Evolutionary conservation across 2,113 vertebrate genomes (phyloP).

Genomic region (Ptilonorhynchus violaceus): DNA sequence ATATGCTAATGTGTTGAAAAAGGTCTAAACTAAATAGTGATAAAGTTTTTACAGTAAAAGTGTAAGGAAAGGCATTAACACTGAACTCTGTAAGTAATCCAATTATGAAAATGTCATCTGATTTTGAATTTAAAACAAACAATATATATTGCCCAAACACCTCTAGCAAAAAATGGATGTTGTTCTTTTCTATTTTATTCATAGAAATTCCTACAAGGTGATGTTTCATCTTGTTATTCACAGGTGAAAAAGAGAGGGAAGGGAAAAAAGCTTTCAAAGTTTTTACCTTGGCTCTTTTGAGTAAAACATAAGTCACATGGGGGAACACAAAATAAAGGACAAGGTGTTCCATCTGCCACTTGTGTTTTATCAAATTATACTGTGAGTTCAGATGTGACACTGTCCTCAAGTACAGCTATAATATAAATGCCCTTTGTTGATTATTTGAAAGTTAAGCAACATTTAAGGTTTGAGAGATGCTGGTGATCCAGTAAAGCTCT

Average conservation of each 20-base stretch:
- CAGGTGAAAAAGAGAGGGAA: accelerated
- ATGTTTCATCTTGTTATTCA: not conserved
- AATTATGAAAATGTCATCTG: not conserved
- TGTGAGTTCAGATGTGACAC: not conserved
- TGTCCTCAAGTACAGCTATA: not conserved
- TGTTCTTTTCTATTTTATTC: not conserved
- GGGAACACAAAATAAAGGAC: not conserved
- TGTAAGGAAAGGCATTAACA: not conserved
- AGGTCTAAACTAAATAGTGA: not conserved
- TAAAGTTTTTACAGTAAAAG: not conserved
- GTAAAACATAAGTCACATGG: not conserved
- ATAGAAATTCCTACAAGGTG: not conserved
- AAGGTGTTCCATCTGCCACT: not conserved
- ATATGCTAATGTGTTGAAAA: not conserved
- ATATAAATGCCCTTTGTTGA: not conserved
- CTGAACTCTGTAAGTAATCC: not conserved
- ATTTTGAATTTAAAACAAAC: not conserved
- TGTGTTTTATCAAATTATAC: not conserved
- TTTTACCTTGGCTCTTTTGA: not conserved
- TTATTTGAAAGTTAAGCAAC: not conserved
- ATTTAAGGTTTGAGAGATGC: not conserved
- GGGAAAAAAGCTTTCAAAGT: not conserved
- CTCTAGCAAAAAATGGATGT: not conserved
- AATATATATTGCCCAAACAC: not conserved
- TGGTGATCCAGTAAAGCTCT: not conserved